Evolutionary conservation across 2,888 invertebrate species (phyloP), one percentile per base, ranked within the genome.

Genomic region (Heliconius charithonia): DNA sequence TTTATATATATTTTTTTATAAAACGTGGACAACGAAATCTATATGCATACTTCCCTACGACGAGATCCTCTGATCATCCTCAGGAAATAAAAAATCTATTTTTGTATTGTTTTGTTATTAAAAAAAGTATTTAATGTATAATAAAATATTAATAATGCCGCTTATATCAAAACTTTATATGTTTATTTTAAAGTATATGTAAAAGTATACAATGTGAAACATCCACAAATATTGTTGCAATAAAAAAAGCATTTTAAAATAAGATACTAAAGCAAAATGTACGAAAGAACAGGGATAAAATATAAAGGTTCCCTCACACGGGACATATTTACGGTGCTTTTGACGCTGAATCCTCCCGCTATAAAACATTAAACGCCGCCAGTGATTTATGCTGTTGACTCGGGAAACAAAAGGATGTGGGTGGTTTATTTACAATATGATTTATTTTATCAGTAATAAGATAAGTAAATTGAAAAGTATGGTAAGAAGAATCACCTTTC

Each of bases 311-410:
- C 25, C 25, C 45, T 45, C 74, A 74, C 37, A 74, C 27, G 29
- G 74, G 74, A 74, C 74, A 74, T 74, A 65, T 74, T 74, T 74
- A 74, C 74, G 74, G 74, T 27, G 63, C 74, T 74, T 74, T 74
- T 74, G 74, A 74, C 63, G 74, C 65, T 65, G 74, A 45, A 74
- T 74, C 63, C 74, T 74, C 74, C 25, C 74, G 41, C 74, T 65
- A 74, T 74, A 74, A 74, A 74, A 74, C 74, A 74, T 74, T 74
- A 45, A 74, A 74, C 74, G 63, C 45, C 41, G 63, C 62, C 22
- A 37, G 7, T 74, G 74, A 74, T 74, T 74, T 74, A 74, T 74
- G 45, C 59, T 65, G 74, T 74, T 63, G 74, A 74, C 63, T 74
- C 63, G 74, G 10, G 27, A 29, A 74, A 74, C 74, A 74, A 65